These are phyloP conservation scores for Caloenas nicobarica DNA, from an alignment of 2,113 vertebrate genomes.

Conservation along the genomic window DNA sequence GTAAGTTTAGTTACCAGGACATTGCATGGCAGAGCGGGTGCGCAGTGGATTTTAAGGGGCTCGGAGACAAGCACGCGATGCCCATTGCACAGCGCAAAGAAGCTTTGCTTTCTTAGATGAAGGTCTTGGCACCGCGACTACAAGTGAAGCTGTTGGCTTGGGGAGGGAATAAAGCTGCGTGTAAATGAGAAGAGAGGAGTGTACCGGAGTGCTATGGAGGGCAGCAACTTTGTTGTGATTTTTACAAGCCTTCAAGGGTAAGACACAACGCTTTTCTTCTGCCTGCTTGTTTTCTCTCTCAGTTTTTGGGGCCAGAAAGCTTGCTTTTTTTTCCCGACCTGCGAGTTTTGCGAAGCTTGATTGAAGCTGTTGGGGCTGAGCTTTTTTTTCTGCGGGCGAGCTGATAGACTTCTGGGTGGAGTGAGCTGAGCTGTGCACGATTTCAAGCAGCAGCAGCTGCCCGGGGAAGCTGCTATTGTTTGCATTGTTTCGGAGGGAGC, in stretches of 20 bases:
- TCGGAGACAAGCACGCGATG: neutral
- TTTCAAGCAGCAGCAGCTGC: neutral
- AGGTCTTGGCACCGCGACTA: neutral
- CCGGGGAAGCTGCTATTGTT: conserved; percentile 50
- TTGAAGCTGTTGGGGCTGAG: neutral
- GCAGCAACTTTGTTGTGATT: conserved; percentile 32
- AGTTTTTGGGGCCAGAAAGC: neutral
- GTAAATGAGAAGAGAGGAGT: conserved; percentile 45
- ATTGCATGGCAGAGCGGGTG: neutral
- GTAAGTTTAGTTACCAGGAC: conserved; percentile 30
- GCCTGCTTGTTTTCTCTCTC: neutral
- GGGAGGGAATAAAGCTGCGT: conserved; percentile 29
- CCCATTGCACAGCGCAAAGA: neutral
- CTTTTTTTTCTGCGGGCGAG: neutral
- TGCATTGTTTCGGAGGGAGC: neutral
- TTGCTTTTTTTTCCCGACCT: neutral
- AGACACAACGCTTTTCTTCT: neutral
- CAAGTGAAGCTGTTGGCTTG: neutral
- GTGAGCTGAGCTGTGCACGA: neutral
- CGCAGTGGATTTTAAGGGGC: neutral
- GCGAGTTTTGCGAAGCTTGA: neutral
- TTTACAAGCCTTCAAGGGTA: conserved; percentile 45
- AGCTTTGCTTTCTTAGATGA: neutral
- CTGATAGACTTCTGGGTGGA: conserved; percentile 19
- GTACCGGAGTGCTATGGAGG: conserved; percentile 24